phyloP scores from a whole-genome alignment of 2,888 invertebrate species.

The Coremacera marginata region DNA sequence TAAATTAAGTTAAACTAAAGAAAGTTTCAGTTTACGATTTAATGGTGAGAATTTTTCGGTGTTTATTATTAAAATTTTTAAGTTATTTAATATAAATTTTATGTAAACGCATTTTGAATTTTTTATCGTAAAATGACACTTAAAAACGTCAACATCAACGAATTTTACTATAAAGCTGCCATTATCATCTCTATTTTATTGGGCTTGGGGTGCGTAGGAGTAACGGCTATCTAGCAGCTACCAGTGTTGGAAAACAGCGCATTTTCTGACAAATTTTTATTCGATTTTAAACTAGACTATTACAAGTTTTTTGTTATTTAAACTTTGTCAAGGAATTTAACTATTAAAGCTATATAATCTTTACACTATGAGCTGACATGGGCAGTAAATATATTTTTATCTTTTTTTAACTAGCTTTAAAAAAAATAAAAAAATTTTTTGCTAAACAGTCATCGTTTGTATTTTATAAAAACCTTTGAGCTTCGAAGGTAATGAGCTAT shows the following conservation, averaged over 20 bases:
- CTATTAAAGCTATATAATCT: too few species aligned
- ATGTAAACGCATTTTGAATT: background rate
- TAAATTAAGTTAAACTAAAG: conserved; percentile 2
- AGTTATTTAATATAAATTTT: background rate
- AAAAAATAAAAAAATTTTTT: too few species aligned
- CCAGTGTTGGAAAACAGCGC: background rate
- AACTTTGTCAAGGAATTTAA: too few species aligned
- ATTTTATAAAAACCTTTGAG: too few species aligned
- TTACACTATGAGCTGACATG: too few species aligned
- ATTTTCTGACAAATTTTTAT: background rate
- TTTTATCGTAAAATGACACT: conserved; percentile 20
- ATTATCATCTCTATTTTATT: background rate
- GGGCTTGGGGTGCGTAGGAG: background rate
- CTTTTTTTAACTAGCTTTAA: too few species aligned
- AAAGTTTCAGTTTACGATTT: background rate
- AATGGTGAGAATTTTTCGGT: background rate
- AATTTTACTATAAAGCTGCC: conserved; percentile 9
- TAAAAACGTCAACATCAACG: conserved; percentile 3
- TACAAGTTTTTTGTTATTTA: too few species aligned
- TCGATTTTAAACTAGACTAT: too few species aligned
- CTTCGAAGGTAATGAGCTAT: too few species aligned
- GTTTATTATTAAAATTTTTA: background rate
- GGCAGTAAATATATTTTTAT: too few species aligned
- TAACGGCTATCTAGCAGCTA: background rate
- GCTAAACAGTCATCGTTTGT: too few species aligned